These are phyloP conservation scores for Channa argus DNA, from an alignment of 2,113 vertebrate genomes.

Conservation along the genomic window DNA sequence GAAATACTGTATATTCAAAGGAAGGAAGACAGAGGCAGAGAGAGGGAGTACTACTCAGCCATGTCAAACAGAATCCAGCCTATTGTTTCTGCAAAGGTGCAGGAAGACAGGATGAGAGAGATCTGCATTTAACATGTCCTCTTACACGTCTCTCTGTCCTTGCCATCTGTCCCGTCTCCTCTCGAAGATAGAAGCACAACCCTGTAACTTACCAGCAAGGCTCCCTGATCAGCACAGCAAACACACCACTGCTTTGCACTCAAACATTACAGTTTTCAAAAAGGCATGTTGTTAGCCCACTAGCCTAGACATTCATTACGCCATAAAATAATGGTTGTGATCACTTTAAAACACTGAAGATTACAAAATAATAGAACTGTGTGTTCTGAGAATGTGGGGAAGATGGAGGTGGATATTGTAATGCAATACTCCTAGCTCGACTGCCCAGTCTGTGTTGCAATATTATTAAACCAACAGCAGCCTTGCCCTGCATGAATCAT, in stretches of 20 bases:
- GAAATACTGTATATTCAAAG: constrained; percentile 62
- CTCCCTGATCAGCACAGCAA: constrained; percentile 9
- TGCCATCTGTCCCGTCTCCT: constrained; percentile 5
- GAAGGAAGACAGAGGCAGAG: constrained; percentile 42
- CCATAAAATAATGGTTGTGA: constrained; percentile 31
- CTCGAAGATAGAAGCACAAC: constrained; percentile 16
- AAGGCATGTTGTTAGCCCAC: constrained; percentile 35
- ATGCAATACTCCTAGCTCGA: constrained; percentile 24
- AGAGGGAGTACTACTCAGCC: constrained; percentile 46
- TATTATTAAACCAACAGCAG: constrained; percentile 54
- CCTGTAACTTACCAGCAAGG: constrained; percentile 16
- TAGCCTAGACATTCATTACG: constrained; percentile 36
- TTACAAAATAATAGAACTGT: constrained; percentile 29
- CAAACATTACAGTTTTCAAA: constrained; percentile 12
- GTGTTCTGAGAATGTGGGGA: constrained; percentile 17
- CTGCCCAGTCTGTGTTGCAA: constrained; percentile 33
- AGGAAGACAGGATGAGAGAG: constrained; percentile 23
- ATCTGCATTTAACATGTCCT: constrained; percentile 69
- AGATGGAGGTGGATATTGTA: constrained; percentile 29
- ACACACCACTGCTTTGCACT: not conserved
- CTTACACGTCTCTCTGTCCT: constrained; percentile 50
- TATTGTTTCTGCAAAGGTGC: constrained; percentile 62
- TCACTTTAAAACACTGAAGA: constrained; percentile 35
- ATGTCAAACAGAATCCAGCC: constrained; percentile 70
- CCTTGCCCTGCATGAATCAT: constrained; percentile 43